Percentiles rank a stretch among this genome's conserved stretches.
phyloP scores from a whole-genome alignment of 2,113 vertebrate species.

The Motacilla tschutschensis region DNA sequence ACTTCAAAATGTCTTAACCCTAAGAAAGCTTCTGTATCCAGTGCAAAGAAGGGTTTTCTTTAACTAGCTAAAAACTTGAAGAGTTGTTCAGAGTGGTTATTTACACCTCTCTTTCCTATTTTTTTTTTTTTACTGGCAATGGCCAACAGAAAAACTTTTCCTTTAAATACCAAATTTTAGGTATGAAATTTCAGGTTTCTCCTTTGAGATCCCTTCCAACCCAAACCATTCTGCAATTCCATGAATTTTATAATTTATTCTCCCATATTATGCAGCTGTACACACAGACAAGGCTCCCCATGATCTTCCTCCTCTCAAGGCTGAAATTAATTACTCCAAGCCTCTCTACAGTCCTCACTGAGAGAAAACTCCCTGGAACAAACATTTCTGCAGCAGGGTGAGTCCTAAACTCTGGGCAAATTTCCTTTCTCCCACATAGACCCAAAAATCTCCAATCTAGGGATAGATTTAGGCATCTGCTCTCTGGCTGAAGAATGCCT shows the following conservation, averaged over 20 bases:
- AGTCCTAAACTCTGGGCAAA: neutral
- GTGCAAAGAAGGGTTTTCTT: neutral
- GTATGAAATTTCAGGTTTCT: neutral
- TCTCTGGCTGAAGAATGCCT: neutral
- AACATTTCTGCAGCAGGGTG: neutral
- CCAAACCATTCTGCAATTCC: fast-evolving
- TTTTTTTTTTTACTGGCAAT: too few relatives aligned
- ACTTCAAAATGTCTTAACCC: neutral
- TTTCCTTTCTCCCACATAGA: neutral
- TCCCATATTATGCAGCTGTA: fast-evolving
- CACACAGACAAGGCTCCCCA: neutral
- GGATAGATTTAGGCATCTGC: neutral
- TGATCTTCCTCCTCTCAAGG: neutral
- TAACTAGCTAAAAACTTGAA: neutral
- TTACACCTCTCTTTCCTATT: neutral
- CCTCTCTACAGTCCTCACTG: neutral
- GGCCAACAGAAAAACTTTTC: neutral
- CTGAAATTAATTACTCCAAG: neutral
- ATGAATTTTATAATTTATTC: neutral
- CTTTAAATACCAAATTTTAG: neutral
- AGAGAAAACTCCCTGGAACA: neutral
- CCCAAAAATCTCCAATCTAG: neutral
- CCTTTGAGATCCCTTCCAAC: neutral
- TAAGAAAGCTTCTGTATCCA: neutral
- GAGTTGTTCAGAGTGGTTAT: neutral